These are phyloP conservation scores for Caerostris darwini DNA, from an alignment of 1,140 invertebrate genomes.

Conservation along the genomic window DNA sequence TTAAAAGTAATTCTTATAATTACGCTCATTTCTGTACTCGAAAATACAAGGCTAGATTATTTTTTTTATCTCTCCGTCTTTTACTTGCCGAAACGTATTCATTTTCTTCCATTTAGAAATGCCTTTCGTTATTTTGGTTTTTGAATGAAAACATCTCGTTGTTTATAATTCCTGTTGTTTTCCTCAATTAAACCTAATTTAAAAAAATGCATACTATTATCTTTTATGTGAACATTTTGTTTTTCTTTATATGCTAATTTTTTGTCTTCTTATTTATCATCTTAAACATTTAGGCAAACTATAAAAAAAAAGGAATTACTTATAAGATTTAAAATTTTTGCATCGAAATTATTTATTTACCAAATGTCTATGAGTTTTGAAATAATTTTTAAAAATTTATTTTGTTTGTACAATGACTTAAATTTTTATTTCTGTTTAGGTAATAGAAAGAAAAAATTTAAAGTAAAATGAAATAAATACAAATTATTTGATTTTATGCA, in stretches of 20 bases:
- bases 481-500: no score
- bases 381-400: no score
- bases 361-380: no score
- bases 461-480: no score
- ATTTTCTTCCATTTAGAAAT: neutral
- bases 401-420: no score
- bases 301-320: no score
- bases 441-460: no score
- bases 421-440: no score
- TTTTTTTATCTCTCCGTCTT: neutral
- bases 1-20: conserved; percentile 29
- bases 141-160: neutral
- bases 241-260: neutral
- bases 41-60: neutral
- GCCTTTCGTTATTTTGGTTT: neutral
- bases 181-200: neutral
- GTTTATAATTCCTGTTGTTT: neutral
- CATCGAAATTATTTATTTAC: no score
- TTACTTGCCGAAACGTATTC: neutral
- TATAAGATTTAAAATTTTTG: no score
- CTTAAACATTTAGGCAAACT: no score
- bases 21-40: conserved; percentile 30
- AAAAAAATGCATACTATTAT: neutral
- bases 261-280: neutral
- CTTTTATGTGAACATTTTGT: neutral